phyloP scores from a whole-genome alignment of 2,888 invertebrate genomes.

The Lepidocyrtinus sp. region DNA sequence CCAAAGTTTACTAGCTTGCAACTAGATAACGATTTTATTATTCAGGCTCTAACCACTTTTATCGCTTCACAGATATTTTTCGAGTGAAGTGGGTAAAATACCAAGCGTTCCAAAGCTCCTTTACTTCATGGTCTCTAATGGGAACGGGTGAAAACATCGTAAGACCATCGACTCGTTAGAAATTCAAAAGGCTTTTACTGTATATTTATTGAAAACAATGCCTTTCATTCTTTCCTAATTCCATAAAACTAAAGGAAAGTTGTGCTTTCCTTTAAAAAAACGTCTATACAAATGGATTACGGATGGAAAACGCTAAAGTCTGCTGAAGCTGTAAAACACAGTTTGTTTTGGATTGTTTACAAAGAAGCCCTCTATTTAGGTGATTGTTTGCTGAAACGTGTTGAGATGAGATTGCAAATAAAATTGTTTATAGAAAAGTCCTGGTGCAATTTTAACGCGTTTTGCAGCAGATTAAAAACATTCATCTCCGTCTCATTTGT shows the following conservation, averaged over 20 bases:
- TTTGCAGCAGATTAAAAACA: too few species aligned
- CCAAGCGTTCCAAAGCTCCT: background rate
- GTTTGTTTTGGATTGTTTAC: too few species aligned
- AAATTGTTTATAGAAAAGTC: too few species aligned
- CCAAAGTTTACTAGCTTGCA: background rate
- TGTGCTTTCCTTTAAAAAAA: background rate
- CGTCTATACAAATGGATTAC: background rate
- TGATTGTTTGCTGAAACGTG: too few species aligned
- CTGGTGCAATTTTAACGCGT: too few species aligned
- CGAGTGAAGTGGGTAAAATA: background rate
- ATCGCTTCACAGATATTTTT: background rate
- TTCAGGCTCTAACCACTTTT: background rate
- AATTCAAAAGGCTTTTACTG: background rate
- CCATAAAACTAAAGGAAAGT: background rate
- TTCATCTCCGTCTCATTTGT: too few species aligned
- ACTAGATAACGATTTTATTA: background rate
- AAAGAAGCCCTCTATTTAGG: too few species aligned
- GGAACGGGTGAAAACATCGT: background rate
- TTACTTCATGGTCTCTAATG: background rate
- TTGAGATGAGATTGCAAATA: too few species aligned
- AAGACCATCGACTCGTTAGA: background rate
- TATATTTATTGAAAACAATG: background rate
- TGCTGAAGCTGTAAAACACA: too few species aligned
- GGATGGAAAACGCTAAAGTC: too few species aligned
- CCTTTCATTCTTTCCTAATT: background rate